Base-by-base conservation (phyloP, 2,888 invertebrate species). In the Volucella inflata region DNA sequence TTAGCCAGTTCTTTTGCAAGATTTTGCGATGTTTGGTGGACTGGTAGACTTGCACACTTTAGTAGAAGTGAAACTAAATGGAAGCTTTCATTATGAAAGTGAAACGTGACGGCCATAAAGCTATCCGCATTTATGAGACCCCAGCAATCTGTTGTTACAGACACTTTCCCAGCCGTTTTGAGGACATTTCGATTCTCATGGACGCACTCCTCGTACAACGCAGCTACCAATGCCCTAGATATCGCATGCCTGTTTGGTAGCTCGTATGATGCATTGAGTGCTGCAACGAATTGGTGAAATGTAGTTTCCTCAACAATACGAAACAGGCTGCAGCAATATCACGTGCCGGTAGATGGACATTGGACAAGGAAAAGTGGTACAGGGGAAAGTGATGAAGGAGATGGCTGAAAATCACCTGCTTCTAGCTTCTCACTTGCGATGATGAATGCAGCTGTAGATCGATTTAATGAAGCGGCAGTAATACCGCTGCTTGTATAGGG, bases 91-190 rank as follows among this genome's bases (percentile, higher is more conserved):
- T 9, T 44, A 9, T 44, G 46, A 17, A 67, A 74, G 36, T 74
- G 74, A 8, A 46, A 67, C 0, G 72, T 72, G 6, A 74, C 51
- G 30, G 59, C 60, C 57, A 79, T 51, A 60, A 53, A 51, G 10
- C 50, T 79, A 8, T 79, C 72, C 12, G 16, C 51, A 17, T 40
- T 74, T 12, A 74, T 11, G 1, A 71, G 71, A 0, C 55, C 46
- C 71, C 78, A 78, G 64, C 62, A 78, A 16, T 78, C 71, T 1
- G 70, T 71, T 14, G 78, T 62, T 0, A 78, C 16, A 17, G 55
- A 64, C 11, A 64, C 12, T 17, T 36, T 60, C 2, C 2, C 38
- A 11, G 64, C 62, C 10, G 10, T 48, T 11, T 17, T 62, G 12
- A 64, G 0, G 17, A 57, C 10, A n/a, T 42, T 11, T 4, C 62